These are phyloP conservation scores for Chamaea fasciata DNA, from an alignment of 2,113 vertebrate species.

Conservation along the genomic window DNA sequence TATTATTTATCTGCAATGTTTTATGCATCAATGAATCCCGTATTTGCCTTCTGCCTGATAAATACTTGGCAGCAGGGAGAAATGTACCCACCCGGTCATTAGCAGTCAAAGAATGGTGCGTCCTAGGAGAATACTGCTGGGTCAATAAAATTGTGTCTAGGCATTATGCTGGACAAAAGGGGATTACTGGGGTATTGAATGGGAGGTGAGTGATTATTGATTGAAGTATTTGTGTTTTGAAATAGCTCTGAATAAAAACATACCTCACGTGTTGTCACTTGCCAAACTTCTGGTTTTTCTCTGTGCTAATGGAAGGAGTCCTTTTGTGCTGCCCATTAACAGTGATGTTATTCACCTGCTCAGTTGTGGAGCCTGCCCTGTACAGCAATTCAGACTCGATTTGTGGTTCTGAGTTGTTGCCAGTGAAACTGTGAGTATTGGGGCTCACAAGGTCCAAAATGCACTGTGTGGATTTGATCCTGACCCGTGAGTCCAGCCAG, in stretches of 20 bases:
- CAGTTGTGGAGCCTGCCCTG: not conserved
- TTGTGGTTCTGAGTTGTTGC: not conserved
- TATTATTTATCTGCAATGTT: conserved; percentile 51
- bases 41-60: conserved; percentile 45
- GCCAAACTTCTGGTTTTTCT: not conserved
- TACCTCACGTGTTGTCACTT: not conserved
- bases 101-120: conserved; percentile 13
- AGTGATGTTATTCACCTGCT: not conserved
- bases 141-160: conserved; percentile 42
- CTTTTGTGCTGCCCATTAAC: not conserved
- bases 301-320: not conserved
- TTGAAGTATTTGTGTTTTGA: conserved; percentile 43
- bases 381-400: not conserved
- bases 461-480: rapidly evolving
- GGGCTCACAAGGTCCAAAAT: not conserved
- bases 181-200: conserved; percentile 46
- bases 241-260: conserved; percentile 2
- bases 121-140: conserved; percentile 36
- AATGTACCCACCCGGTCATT: not conserved
- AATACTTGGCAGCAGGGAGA: conserved; percentile 23
- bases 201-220: conserved; percentile 13
- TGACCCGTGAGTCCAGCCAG: not conserved
- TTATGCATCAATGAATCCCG: conserved; percentile 44
- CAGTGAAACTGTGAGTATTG: not conserved
- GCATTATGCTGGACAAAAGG: conserved; percentile 41